phyloP scores from a whole-genome alignment of 2,888 invertebrate genomes.

The Dermolepida albohirtum region DNA sequence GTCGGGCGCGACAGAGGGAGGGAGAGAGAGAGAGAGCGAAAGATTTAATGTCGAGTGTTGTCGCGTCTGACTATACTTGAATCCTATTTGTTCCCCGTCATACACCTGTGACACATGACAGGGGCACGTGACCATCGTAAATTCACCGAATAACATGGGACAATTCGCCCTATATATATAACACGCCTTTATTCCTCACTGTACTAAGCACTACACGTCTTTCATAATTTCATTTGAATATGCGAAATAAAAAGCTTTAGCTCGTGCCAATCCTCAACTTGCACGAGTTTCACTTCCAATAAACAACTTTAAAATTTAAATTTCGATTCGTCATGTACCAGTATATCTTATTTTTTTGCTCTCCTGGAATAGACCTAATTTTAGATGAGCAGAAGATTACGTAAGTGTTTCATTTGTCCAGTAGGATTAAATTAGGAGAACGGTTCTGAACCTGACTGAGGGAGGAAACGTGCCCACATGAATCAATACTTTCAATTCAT shows the following conservation, averaged over 20 bases:
- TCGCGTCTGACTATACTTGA: conserved; percentile 34
- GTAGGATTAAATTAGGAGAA: too few species aligned
- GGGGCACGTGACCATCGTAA: conserved; percentile 41
- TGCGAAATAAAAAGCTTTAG: conserved; percentile 28
- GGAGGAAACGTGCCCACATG: too few species aligned
- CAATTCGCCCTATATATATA: conserved; percentile 7
- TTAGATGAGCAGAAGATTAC: too few species aligned
- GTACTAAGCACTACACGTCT: conserved; percentile 30
- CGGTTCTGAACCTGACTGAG: too few species aligned
- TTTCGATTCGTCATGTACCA: too few species aligned
- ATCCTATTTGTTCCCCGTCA: conserved; percentile 39
- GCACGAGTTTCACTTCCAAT: conserved; percentile 11
- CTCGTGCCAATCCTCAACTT: conserved; percentile 27
- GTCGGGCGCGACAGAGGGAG: neutral
- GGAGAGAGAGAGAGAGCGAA: neutral
- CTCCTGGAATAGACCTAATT: too few species aligned
- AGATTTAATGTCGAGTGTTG: conserved; percentile 11
- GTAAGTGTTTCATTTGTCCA: too few species aligned
- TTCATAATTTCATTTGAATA: conserved; percentile 38
- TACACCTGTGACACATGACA: conserved; percentile 44
- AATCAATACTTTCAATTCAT: too few species aligned
- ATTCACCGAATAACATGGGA: conserved; percentile 21
- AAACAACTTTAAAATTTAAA: too few species aligned
- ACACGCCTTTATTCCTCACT: neutral
- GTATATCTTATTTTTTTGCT: too few species aligned